A percentile compares a stretch with the other conserved stretches of the same genome.
phyloP scores from a whole-genome alignment of 2,113 vertebrate species.

The Eubucco bourcierii region DNA sequence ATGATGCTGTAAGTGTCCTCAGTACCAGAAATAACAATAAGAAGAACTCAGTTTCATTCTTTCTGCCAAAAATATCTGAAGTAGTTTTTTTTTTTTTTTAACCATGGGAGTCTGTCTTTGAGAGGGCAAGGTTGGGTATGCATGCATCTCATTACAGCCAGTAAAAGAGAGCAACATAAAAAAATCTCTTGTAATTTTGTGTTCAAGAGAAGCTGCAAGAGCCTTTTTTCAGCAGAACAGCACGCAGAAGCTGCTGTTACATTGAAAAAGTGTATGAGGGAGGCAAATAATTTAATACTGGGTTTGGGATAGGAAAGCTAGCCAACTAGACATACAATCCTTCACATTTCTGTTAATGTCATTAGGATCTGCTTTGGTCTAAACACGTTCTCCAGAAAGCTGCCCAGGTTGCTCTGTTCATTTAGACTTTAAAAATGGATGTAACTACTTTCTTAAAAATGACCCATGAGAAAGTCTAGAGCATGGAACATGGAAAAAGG shows the following conservation, averaged over 20 bases:
- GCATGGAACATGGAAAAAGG: neutral
- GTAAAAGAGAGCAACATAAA: neutral
- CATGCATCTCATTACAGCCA: neutral
- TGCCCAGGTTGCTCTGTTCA: neutral
- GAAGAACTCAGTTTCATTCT: neutral
- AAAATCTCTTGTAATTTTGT: neutral
- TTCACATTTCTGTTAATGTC: constrained; percentile 28
- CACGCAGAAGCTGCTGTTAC: neutral
- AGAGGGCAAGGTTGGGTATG: neutral
- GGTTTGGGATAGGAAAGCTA: constrained; percentile 9
- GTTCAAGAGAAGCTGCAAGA: neutral
- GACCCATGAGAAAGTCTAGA: neutral
- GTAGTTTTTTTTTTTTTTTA: neutral
- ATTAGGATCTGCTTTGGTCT: constrained; percentile 12
- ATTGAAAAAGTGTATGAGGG: neutral
- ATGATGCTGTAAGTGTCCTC: neutral
- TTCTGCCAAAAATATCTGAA: neutral
- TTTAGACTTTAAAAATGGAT: neutral
- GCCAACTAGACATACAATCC: neutral
- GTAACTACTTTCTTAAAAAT: neutral
- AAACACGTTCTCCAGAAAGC: constrained; percentile 11
- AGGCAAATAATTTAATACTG: constrained; percentile 9
- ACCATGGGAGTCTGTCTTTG: neutral
- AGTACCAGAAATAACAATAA: neutral
- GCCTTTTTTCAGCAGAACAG: constrained; percentile 9